phyloP scores from a whole-genome alignment of 2,113 vertebrate species.

The Bagarius yarrelli region DNA sequence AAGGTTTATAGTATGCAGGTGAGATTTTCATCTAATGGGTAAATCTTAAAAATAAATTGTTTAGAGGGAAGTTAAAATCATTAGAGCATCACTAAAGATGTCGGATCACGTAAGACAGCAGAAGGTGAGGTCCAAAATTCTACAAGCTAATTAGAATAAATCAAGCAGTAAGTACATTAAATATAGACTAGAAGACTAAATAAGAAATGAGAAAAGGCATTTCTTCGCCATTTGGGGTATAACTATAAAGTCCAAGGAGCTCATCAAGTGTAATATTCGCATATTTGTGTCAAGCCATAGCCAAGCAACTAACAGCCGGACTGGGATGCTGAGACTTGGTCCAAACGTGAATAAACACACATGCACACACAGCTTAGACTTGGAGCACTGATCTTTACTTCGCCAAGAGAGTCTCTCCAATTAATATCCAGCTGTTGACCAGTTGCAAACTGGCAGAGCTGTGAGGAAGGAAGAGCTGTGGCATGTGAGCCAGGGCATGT shows the following conservation, averaged over 20 bases:
- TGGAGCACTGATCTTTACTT: conserved; percentile 49
- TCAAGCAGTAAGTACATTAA: background rate
- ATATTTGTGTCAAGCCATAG: conserved; percentile 42
- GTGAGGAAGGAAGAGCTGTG: background rate
- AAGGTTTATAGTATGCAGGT: no score
- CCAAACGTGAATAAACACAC: conserved; percentile 49
- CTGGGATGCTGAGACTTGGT: conserved; percentile 63
- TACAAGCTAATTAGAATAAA: background rate
- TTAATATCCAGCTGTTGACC: conserved; percentile 65
- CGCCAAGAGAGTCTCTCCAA: conserved; percentile 59
- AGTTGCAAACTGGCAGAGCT: conserved; percentile 45
- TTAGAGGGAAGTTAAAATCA: background rate
- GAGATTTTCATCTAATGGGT: background rate
- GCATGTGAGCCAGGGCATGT: conserved; percentile 7
- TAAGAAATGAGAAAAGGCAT: background rate
- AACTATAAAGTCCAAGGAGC: background rate
- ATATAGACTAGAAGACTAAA: background rate
- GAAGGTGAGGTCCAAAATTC: background rate
- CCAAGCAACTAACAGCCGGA: conserved; percentile 62
- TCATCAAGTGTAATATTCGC: conserved; percentile 13
- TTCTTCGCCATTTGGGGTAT: background rate
- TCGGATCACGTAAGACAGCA: background rate
- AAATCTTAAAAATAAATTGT: background rate
- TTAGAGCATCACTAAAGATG: background rate
- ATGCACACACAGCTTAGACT: conserved; percentile 22